Percentiles rank a stretch among this genome's conserved stretches.
Conservation (phyloP, 1,140 invertebrate species). For the Lysiphlebus fabarum region DNA sequence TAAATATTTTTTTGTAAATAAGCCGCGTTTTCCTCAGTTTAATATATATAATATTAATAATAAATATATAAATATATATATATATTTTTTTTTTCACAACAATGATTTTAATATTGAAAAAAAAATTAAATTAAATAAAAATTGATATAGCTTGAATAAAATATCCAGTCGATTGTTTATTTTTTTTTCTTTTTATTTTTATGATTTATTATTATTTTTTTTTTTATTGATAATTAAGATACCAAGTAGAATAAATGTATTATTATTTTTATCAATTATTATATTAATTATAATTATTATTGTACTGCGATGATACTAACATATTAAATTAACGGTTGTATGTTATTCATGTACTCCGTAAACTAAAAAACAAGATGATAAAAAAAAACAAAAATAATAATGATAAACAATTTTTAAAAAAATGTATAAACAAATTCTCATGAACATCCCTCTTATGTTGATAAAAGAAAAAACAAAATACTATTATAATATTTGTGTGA, state of each 20-base stretch:
- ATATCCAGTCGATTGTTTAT: conserved; percentile 27
- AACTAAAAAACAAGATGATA: conserved; percentile 14
- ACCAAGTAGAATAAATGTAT: conserved; percentile 42
- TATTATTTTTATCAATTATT: conserved; percentile 39
- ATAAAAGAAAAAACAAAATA: too few relatives aligned
- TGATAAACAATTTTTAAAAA: neutral
- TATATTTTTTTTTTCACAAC: conserved; percentile 4
- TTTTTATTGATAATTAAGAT: conserved; percentile 36
- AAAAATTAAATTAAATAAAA: conserved; percentile 20
- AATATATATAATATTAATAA: neutral
- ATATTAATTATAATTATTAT: conserved; percentile 35
- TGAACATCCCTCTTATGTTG: conserved; percentile 4
- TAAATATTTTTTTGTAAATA: too few relatives aligned
- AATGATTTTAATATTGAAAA: conserved; percentile 24
- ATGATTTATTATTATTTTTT: too few relatives aligned
- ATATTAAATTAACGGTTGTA: conserved; percentile 44
- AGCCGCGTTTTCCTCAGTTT: neutral
- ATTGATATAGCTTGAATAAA: conserved; percentile 32
- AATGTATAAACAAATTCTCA: neutral
- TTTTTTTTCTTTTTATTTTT: too few relatives aligned
- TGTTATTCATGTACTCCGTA: conserved; percentile 45
- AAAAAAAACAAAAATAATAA: conserved; percentile 7
- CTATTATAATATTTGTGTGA: neutral
- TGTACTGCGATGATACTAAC: conserved; percentile 44
- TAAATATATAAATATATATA: conserved; percentile 9